Evolutionary conservation across 2,797 vertebrate species (phyloP).

Genomic region (Gymnocypris eckloni): DNA sequence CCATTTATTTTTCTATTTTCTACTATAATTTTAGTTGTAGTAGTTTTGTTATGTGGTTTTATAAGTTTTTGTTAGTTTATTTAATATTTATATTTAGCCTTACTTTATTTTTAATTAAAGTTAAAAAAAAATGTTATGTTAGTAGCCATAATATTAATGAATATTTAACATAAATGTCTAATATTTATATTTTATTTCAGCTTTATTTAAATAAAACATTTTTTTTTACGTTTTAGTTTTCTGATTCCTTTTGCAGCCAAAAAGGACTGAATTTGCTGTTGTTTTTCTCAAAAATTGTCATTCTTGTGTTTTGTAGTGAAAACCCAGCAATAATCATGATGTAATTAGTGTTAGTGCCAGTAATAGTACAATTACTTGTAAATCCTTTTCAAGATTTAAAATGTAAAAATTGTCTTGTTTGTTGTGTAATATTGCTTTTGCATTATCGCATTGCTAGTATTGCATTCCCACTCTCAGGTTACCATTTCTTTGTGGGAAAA

Average conservation of each 20-base stretch:
- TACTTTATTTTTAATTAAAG: neutral
- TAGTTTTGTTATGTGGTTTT: neutral
- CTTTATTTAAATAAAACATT: neutral
- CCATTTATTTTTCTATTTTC: neutral
- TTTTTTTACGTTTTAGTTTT: neutral
- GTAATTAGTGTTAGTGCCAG: no score
- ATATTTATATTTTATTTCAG: neutral
- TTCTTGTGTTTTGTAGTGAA: neutral
- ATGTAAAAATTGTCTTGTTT: neutral
- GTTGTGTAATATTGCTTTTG: neutral
- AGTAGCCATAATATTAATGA: neutral
- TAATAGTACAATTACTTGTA: neutral
- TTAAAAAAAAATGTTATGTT: neutral
- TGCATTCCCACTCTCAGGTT: no score
- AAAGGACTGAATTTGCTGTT: neutral
- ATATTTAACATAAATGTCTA: neutral
- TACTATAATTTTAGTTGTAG: neutral
- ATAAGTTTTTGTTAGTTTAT: neutral
- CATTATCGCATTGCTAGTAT: neutral
- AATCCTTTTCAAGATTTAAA: neutral
- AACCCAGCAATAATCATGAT: no score
- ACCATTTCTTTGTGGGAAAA: no score
- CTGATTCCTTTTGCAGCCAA: neutral
- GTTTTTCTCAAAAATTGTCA: neutral
- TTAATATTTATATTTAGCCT: neutral